Evolutionary conservation across 2,797 vertebrate species (phyloP).

Genomic region (Serranus cabrilla): DNA sequence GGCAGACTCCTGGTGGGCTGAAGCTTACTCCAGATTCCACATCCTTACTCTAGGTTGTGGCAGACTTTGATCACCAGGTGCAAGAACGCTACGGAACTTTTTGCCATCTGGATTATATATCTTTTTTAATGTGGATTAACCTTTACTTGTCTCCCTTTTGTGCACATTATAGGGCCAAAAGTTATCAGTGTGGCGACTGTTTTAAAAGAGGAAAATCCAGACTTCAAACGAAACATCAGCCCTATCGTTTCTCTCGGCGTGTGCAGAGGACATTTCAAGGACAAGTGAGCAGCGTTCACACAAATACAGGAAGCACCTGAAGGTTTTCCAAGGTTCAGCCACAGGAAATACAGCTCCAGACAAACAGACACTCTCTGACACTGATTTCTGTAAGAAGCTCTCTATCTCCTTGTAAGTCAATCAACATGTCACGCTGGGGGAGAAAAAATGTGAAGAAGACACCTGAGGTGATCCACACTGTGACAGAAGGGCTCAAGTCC

Average conservation of each 20-base stretch:
- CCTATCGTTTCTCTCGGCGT: slow-evolving; percentile 37
- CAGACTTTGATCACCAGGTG: slow-evolving; percentile 25
- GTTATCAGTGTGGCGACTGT: slow-evolving; percentile 20
- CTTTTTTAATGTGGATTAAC: slow-evolving; percentile 4
- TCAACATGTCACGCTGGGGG: slow-evolving; percentile 94
- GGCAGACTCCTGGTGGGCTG: slow-evolving; percentile 59
- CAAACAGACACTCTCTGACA: slow-evolving; percentile 30
- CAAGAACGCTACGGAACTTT: background rate
- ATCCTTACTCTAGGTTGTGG: slow-evolving; percentile 43
- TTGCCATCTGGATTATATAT: slow-evolving; percentile 5
- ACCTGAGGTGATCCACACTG: slow-evolving; percentile 93
- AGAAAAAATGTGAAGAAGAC: slow-evolving; percentile 90
- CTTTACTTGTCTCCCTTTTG: slow-evolving; percentile 8
- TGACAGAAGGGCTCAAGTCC: slow-evolving; percentile 94
- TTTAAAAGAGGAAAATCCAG: slow-evolving; percentile 29
- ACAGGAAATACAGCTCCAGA: slow-evolving; percentile 63
- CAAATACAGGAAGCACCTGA: slow-evolving; percentile 83
- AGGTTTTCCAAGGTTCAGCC: slow-evolving; percentile 50
- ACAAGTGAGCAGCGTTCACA: slow-evolving; percentile 58
- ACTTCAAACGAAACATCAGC: slow-evolving; percentile 39
- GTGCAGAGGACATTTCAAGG: slow-evolving; percentile 55
- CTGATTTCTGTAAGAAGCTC: slow-evolving; percentile 50
- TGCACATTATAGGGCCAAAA: slow-evolving; percentile 54
- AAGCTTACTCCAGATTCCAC: slow-evolving; percentile 60
- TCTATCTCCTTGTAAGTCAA: slow-evolving; percentile 19